Evolutionary conservation across 2,797 vertebrate genomes (phyloP), one percentile per base, ranked within the genome.

Genomic region (Pipistrellus nathusii): DNA sequence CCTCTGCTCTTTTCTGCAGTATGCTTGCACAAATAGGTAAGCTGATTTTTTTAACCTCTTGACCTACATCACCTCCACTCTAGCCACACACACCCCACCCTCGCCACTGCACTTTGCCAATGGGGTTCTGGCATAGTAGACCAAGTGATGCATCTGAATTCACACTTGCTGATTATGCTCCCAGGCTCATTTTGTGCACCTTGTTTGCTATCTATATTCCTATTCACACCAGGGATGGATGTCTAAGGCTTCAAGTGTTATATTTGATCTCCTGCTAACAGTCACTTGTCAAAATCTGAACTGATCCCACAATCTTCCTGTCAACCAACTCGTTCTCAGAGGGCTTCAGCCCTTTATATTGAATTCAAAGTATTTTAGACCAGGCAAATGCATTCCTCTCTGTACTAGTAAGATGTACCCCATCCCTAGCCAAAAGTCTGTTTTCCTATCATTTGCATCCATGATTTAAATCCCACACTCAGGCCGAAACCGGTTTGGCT

Each of bases 211-310:
- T 90, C 32, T 62, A 51, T 9, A 30, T 30, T 20, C 20, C 4
- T 81, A n/a, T 46, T 35, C n/a, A 77, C 41, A 85, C 17, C 89
- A 84, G 13, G 51, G 25, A 78, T 38, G 35, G 25, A 53, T 30
- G 53, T 82, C 82, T 85, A 85, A 88, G 46, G 12, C 23, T 66
- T 88, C 23, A n/a, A 81, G 41, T 38, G 59, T 87, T 84, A 57
- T 55, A 86, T 78, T 8, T 35, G 62, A 46, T 38, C 25, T 57
- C 55, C 84, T 88, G 30, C 4, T 44, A 82, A 30, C 27, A 75
- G 78, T 46, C 48, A 85, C 30, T 85, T 92, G 21, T 82, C 53
- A 90, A 92, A 92, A 90, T 11, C 46, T n/a, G 3, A 87, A 44
- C 57, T 21, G 55, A 15, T 76, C 85, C 25, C 76, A 83, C n/a